These are phyloP conservation scores for Lycaon pictus DNA, from an alignment of 2,113 vertebrate genomes.

Conservation along the genomic window DNA sequence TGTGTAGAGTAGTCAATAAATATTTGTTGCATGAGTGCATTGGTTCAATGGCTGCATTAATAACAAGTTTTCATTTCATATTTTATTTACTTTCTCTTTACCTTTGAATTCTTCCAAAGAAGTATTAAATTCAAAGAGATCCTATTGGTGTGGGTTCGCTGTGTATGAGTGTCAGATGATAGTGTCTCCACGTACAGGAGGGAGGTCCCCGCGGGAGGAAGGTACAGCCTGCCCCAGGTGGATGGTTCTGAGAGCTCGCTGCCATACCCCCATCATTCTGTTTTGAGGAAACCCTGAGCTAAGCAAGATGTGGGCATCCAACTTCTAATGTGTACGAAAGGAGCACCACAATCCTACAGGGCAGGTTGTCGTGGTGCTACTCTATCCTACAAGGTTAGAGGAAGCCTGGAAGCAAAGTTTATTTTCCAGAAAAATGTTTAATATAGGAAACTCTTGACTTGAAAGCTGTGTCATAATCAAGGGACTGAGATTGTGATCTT, in stretches of 20 bases:
- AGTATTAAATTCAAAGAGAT: background rate
- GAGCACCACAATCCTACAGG: background rate
- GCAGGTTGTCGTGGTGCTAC: background rate
- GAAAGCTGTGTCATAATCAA: background rate
- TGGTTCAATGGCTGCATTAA: background rate
- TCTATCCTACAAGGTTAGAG: background rate
- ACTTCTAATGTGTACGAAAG: background rate
- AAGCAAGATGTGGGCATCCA: background rate
- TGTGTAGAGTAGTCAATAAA: background rate
- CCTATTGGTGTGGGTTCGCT: background rate
- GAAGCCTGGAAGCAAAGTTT: background rate
- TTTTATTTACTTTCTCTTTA: background rate
- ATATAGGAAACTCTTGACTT: background rate
- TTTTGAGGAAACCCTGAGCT: background rate
- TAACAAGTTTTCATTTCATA: background rate
- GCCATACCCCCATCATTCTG: background rate
- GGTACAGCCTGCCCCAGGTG: background rate
- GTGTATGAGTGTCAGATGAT: background rate
- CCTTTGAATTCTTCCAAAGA: background rate
- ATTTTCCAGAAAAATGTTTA: background rate
- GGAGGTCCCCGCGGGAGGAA: background rate
- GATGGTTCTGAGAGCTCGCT: background rate
- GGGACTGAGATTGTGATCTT: background rate
- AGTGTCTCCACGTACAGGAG: background rate
- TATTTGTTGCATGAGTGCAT: background rate